Conservation (phyloP, 2,113 vertebrate species). For the Peromyscus polionotus region DNA sequence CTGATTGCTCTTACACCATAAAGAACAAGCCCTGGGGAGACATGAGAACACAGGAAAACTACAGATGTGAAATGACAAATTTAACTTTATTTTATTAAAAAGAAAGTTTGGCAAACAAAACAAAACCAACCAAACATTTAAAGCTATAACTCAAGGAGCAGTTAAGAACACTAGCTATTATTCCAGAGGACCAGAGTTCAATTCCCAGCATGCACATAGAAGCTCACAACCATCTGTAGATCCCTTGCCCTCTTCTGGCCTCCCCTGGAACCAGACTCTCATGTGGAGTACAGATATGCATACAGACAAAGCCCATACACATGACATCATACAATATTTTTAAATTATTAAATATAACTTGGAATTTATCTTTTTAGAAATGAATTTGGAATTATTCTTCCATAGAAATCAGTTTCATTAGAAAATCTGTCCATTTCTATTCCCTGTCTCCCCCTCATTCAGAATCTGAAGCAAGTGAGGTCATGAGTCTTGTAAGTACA, state of each 20-base stretch:
- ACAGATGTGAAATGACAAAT: background rate
- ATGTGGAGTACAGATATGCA: background rate
- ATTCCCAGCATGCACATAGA: background rate
- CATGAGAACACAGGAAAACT: background rate
- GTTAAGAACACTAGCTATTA: background rate
- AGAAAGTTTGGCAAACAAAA: background rate
- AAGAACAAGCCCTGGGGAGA: background rate
- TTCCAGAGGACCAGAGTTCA: background rate
- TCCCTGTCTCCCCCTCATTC: background rate
- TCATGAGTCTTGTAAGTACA: background rate
- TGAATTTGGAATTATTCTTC: constrained; percentile 23
- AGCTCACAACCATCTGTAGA: background rate
- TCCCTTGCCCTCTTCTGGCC: background rate
- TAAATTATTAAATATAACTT: background rate
- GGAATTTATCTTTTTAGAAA: constrained; percentile 40
- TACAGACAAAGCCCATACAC: background rate
- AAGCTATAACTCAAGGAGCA: background rate
- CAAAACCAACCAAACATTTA: background rate
- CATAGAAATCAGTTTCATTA: background rate
- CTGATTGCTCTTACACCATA: background rate
- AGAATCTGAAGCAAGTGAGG: background rate
- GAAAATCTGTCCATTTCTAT: background rate
- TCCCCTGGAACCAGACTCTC: background rate
- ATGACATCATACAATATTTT: background rate
- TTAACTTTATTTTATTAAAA: background rate